Evolutionary conservation across 2,888 invertebrate species (phyloP), one percentile per base, ranked within the genome.

Genomic region (Nomada hirtipes): DNA sequence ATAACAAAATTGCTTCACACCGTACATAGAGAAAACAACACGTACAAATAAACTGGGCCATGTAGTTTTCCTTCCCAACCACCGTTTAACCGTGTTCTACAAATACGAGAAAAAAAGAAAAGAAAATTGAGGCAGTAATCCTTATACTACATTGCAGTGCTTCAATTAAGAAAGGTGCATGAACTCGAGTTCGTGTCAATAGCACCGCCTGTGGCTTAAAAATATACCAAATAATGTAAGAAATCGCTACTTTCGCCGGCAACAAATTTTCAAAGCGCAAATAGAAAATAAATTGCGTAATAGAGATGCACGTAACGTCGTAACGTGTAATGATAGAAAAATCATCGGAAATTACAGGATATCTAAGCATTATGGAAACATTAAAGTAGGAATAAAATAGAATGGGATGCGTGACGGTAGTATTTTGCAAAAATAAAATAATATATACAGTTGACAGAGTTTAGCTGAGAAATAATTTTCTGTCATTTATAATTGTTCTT

Each of bases 111-210:
- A 55, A 26, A 69, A 55, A 29, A 7, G 29, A 29, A 29, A 29
- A 29, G 0, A 7, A 29, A 29, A 29, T 29, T 29, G 29, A 29
- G 29, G 9, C 69, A 44, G n/a, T 42, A 23, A 36, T 47, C 18
- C 26, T 29, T 47, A 1, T 18, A 55, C 55, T 57, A 59, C 57
- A 13, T 15, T n/a, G 4, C 20, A 42, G 53, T 52, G 76, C 57
- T 57, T 13, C 15, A 55, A 50, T 64, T n/a, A 57, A 50, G 63
- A 36, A 64, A 55, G 63, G 63, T 75, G 75, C 59, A 20, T 36
- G 50, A 59, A 23, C 36, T 36, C 65, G 26, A 15, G 4, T 64
- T 53, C 18, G 67, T 36, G 15, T 42, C 50, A 47, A 42, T 18
- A 42, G 42, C 63, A n/a, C 13, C 23, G 47, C 71, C 20, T 76